A percentile compares a stretch with the other conserved stretches of the same genome.
phyloP scores from a whole-genome alignment of 53 echinoderm and acorn worm species.

The Astropecten irregularis region DNA sequence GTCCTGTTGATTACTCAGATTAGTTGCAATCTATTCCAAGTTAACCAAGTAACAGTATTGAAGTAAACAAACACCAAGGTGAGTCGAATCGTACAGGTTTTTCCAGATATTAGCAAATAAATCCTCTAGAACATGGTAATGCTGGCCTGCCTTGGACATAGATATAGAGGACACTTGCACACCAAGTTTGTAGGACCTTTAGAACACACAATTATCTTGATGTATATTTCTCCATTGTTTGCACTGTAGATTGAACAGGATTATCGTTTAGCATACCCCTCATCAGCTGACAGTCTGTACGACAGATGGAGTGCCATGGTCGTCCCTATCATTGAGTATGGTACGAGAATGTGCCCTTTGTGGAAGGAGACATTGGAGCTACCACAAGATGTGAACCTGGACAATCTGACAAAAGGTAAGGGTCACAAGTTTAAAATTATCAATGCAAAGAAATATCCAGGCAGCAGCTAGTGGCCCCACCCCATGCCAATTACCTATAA shows the following conservation, averaged over 20 bases:
- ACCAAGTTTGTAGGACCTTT: no score
- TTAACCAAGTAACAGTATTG: not conserved
- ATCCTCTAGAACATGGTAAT: no score
- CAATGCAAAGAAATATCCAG: not conserved
- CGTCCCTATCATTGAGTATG: slow-evolving; percentile 45
- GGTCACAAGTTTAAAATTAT: not conserved
- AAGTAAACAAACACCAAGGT: no score
- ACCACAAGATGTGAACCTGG: not conserved
- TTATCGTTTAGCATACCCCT: not conserved
- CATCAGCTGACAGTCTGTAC: slow-evolving; percentile 5
- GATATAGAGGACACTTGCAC: no score
- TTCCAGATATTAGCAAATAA: no score
- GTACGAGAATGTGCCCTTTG: slow-evolving; percentile 34
- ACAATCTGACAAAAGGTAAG: slow-evolving; percentile 9
- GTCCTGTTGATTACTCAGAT: not conserved
- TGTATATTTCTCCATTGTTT: not conserved
- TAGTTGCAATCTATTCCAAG: not conserved
- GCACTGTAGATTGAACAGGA: slow-evolving; percentile 28
- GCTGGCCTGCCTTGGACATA: no score
- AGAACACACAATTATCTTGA: not conserved
- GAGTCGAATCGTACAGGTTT: no score
- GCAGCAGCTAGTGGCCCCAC: no score
- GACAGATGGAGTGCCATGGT: slow-evolving; percentile 20
- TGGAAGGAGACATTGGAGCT: slow-evolving; percentile 49
- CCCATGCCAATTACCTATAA: no score